phyloP scores from a whole-genome alignment of 2,113 vertebrate species.

The Electrona antarctica region DNA sequence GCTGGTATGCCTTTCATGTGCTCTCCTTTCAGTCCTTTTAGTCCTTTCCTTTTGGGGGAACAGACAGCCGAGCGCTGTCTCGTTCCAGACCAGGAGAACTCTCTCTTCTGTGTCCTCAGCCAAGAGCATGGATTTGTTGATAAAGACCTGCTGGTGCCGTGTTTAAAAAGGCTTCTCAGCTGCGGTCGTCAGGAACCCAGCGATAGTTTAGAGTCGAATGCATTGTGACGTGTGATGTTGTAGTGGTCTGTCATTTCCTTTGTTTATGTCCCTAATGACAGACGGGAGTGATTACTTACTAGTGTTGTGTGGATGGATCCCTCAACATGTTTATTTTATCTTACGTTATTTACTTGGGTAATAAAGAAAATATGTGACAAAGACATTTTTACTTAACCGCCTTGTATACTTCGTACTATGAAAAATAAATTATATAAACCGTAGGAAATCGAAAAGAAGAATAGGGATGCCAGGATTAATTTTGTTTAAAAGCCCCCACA shows the following conservation, averaged over 20 bases:
- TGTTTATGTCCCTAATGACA: constrained; percentile 33
- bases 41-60: background rate
- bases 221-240: background rate
- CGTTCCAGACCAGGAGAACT: constrained; percentile 1
- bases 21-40: constrained; percentile 12
- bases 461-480: no score
- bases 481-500: no score
- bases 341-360: background rate
- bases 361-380: background rate
- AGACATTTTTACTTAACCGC: no score
- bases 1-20: constrained; percentile 64
- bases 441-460: no score
- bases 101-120: constrained; percentile 9
- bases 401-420: no score
- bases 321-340: background rate
- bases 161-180: background rate
- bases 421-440: no score
- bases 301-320: background rate
- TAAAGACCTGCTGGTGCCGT: constrained; percentile 29
- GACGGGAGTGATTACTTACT: constrained; percentile 6
- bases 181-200: constrained; percentile 30
- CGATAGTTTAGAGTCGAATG: background rate
- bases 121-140: constrained; percentile 51
- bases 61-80: constrained; percentile 24
- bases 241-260: constrained; percentile 8